These are phyloP conservation scores for Limnephilus auricula DNA, from an alignment of 2,888 invertebrate species.

Conservation along the genomic window DNA sequence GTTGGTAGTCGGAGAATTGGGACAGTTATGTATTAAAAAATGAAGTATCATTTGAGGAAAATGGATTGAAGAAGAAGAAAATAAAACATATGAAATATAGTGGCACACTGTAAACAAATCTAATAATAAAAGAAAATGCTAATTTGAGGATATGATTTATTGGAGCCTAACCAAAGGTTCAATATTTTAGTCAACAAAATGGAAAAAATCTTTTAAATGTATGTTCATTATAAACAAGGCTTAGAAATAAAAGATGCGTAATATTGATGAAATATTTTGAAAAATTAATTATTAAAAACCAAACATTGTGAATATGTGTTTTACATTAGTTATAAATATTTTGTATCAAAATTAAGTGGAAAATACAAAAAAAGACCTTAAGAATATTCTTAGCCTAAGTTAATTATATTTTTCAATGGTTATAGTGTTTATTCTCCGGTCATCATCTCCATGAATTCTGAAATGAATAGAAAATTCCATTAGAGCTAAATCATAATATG, in stretches of 20 bases:
- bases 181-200: background rate
- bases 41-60: background rate
- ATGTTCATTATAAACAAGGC: background rate
- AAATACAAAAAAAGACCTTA: conserved; percentile 60
- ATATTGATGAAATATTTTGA: background rate
- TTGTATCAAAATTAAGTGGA: conserved; percentile 51
- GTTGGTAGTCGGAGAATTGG: too few species aligned
- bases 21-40: background rate
- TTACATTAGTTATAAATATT: conserved; percentile 24
- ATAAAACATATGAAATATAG: background rate
- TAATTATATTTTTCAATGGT: conserved; percentile 37
- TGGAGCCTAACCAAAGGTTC: conserved; percentile 23
- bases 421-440: conserved; percentile 87
- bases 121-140: conserved; percentile 20
- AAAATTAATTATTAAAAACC: background rate
- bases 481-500: background rate
- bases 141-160: conserved; percentile 40
- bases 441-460: conserved; percentile 98
- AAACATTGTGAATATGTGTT: background rate
- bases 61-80: background rate
- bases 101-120: background rate
- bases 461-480: conserved; percentile 67
- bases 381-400: conserved; percentile 56
- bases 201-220: background rate
- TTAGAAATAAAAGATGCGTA: background rate